Evolutionary conservation across 2,797 vertebrate species (phyloP).

Genomic region (Pangasius krempfi): DNA sequence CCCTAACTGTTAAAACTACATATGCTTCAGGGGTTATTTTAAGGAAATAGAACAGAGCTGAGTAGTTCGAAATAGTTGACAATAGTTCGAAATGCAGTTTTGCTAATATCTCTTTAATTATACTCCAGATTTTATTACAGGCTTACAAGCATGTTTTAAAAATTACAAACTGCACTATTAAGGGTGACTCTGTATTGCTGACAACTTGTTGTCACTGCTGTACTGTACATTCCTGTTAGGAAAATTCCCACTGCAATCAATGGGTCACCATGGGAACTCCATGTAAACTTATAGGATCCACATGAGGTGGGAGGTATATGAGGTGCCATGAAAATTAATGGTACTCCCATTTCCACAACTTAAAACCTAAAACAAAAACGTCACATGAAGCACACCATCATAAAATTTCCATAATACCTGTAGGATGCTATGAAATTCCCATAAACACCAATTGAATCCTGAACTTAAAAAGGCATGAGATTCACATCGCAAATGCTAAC

Average conservation of each 20-base stretch:
- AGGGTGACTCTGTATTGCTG: not conserved
- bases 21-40: constrained; percentile 1
- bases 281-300: not conserved
- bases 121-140: not conserved
- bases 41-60: not conserved
- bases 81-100: not conserved
- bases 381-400: not conserved
- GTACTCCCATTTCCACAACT: not conserved
- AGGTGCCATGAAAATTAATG: not conserved
- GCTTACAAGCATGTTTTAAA: not conserved
- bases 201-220: not conserved
- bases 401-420: not conserved
- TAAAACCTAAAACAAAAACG: not conserved
- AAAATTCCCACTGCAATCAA: constrained; percentile 6
- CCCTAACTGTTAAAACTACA: not conserved
- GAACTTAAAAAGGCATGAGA: not conserved
- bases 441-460: not conserved
- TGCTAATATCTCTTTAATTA: not conserved
- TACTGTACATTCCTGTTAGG: not conserved
- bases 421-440: not conserved
- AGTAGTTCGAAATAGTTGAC: too few relatives aligned
- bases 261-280: not conserved
- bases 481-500: not conserved
- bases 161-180: not conserved
- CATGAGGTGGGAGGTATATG: not conserved